phyloP scores from a whole-genome alignment of 2,797 vertebrate species.

The Siniperca undulata region DNA sequence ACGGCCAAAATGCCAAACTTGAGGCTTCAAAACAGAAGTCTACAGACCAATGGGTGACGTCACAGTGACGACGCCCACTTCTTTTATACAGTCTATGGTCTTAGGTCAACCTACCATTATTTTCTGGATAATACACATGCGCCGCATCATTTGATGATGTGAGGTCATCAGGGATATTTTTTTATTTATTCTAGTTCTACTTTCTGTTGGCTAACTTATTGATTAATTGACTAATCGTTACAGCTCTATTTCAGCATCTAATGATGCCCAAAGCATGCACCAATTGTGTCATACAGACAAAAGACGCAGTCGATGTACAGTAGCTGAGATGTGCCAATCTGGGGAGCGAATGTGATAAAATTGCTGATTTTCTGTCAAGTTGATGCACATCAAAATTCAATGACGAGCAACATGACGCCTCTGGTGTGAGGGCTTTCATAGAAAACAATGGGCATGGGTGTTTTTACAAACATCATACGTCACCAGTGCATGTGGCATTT shows the following conservation, averaged over 20 bases:
- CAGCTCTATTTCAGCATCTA: not conserved
- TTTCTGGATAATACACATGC: not conserved
- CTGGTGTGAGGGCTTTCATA: not conserved
- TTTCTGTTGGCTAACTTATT: not conserved
- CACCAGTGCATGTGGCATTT: not conserved
- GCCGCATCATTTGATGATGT: not conserved
- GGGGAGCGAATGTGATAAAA: not conserved
- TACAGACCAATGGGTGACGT: too few species aligned
- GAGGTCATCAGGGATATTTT: too few species aligned
- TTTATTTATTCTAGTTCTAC: too few species aligned
- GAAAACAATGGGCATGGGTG: not conserved
- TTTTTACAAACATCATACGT: not conserved
- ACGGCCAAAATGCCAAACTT: too few species aligned
- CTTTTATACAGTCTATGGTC: too few species aligned
- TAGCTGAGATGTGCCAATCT: not conserved
- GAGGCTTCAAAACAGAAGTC: too few species aligned
- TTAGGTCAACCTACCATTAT: not conserved
- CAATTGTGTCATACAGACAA: not conserved
- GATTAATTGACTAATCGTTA: not conserved
- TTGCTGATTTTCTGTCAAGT: too few species aligned
- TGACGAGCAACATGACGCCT: not conserved
- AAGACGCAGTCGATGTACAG: not conserved
- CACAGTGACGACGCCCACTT: too few species aligned
- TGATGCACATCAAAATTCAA: not conserved
- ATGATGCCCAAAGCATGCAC: not conserved